Evolutionary conservation across 1,140 invertebrate species (phyloP).

Genomic region (Dendroctonus ponderosae): DNA sequence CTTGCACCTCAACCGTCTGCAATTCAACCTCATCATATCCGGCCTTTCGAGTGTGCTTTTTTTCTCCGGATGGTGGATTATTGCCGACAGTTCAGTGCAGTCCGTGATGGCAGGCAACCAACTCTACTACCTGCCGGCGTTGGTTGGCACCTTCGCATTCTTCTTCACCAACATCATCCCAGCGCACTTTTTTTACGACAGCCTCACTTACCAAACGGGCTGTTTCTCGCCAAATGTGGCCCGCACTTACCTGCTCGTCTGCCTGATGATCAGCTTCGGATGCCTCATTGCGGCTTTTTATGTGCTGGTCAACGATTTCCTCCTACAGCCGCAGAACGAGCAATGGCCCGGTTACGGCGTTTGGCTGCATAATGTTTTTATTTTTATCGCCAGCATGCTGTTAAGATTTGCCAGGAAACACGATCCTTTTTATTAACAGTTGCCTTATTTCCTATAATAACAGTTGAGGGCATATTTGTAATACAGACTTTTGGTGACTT

Average conservation of each 20-base stretch:
- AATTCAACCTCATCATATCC: slow-evolving; percentile 26
- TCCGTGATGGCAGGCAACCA: slow-evolving; percentile 13
- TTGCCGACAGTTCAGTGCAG: slow-evolving; percentile 34
- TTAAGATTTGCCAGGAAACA: slow-evolving; percentile 36
- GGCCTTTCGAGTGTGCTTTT: slow-evolving; percentile 34
- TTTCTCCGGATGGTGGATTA: slow-evolving; percentile 39
- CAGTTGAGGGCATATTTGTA: no score
- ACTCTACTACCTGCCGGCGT: slow-evolving; percentile 33
- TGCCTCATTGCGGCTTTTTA: slow-evolving; percentile 34
- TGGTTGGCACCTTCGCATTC: slow-evolving; percentile 35
- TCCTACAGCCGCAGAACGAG: slow-evolving; percentile 18
- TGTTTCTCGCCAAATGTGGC: slow-evolving; percentile 29
- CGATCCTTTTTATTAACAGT: slow-evolving; percentile 28
- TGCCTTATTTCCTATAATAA: neutral
- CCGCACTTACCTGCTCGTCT: slow-evolving; percentile 30
- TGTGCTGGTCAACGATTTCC: slow-evolving; percentile 38
- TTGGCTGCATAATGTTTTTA: slow-evolving; percentile 37
- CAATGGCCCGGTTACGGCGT: slow-evolving; percentile 39
- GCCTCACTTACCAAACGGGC: slow-evolving; percentile 14
- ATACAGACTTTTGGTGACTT: no score
- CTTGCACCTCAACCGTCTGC: slow-evolving; percentile 5
- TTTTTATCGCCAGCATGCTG: slow-evolving; percentile 34
- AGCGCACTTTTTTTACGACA: slow-evolving; percentile 27
- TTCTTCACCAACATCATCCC: slow-evolving; percentile 36
- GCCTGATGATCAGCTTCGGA: slow-evolving; percentile 36